Evolutionary conservation across 2,113 vertebrate species (phyloP), one percentile per base, ranked within the genome.

Genomic region (Silurus asotus): DNA sequence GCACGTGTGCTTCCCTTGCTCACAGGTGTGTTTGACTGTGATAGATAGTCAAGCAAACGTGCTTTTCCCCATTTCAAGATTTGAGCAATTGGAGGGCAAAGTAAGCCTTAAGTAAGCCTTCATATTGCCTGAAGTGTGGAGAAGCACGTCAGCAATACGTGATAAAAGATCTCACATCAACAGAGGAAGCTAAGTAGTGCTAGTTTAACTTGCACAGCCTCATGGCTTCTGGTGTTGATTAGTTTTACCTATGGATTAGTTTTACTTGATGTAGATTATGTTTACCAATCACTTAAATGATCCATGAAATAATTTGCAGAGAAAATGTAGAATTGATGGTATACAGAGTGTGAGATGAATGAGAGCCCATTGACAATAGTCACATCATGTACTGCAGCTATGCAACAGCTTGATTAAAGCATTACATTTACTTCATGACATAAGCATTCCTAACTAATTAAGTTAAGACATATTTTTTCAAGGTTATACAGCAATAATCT

Each of bases 101-200:
- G 37, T 37, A 37, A 37, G 37, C 37, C 48, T n/a, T 48, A 81
- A 83, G 58, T 72, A 72, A 56, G 70, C 83, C 62, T 13, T 72
- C 61, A 6, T 58, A 0, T 48, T 64, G n/a, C 76, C 53, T 64
- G 19, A 37, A 74, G 51, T 86, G 81, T 64, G 25, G 20, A 84
- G 64, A 86, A 86, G 69, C 74, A 81, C 25, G 61, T 84, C 56
- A 87, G 45, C 53, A 53, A 69, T 13, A 56, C 10, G 19, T 23
- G 82, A 88, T 87, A 84, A 81, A n/a, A 61, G 14, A 80, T 83
- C 69, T 67, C 58, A 84, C 59, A 84, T 23, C 17, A 75, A 82
- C 23, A 76, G 69, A 28, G 28, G 51, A 81, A 58, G 11, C 64
- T 48, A n/a, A 25, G 59, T 13, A 83, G 62, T 37, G 81, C 83